Evolutionary conservation across 1,140 invertebrate species (phyloP).

Genomic region (Eubasilissa regina): DNA sequence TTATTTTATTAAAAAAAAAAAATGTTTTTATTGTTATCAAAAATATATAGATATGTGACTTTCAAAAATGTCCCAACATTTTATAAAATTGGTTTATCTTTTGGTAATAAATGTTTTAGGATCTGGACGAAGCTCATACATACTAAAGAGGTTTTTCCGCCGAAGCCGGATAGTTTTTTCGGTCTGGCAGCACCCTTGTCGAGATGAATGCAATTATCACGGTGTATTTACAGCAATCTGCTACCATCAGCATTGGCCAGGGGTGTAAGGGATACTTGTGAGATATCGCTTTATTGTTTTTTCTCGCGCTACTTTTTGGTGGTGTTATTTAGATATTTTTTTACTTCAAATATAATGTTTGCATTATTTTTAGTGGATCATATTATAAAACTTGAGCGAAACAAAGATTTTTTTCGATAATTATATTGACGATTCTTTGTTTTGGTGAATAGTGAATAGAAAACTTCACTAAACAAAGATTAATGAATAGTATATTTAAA

Average conservation of each 20-base stretch:
- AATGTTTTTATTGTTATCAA: no score
- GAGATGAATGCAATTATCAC: slow-evolving; percentile 70
- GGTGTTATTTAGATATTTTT: slow-evolving; percentile 25
- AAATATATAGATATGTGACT: no score
- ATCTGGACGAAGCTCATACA: background rate
- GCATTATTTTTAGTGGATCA: background rate
- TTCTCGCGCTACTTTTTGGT: slow-evolving; percentile 67
- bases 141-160: slow-evolving; percentile 12
- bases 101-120: slow-evolving; percentile 16
- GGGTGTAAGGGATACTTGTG: slow-evolving; percentile 74
- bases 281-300: slow-evolving; percentile 73
- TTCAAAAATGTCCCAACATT: no score
- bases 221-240: slow-evolving; percentile 69
- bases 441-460: no score
- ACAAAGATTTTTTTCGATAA: no score
- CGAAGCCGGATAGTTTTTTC: slow-evolving; percentile 49
- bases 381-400: no score
- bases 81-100: no score
- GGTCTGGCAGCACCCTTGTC: slow-evolving; percentile 29
- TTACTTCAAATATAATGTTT: background rate
- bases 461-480: no score
- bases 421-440: no score
- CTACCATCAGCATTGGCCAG: slow-evolving; percentile 57
- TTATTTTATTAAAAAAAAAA: no score
- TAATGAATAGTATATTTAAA: no score